A percentile compares a stretch with the other conserved stretches of the same genome.
Evolutionary conservation across 2,888 invertebrate species (phyloP).

Genomic region (Tetramorium bicarinatum): DNA sequence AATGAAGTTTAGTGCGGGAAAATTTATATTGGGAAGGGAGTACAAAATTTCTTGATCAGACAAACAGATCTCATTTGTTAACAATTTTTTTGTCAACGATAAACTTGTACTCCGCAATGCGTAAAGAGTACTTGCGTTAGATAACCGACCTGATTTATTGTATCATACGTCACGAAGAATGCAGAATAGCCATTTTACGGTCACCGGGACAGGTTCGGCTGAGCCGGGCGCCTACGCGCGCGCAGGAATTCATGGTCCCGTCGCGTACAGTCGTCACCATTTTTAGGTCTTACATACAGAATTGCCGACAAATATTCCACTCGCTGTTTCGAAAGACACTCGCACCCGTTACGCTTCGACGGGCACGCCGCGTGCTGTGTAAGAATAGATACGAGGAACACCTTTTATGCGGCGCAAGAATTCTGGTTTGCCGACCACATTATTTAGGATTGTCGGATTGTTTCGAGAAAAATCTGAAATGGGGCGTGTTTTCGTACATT

Average conservation of each 20-base stretch:
- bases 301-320: constrained; percentile 62
- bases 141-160: constrained; percentile 36
- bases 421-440: constrained; percentile 47
- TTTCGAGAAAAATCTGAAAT: neutral
- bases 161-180: constrained; percentile 14
- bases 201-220: constrained; percentile 9
- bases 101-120: neutral
- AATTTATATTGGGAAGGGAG: too few species aligned
- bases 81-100: neutral
- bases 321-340: constrained; percentile 75
- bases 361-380: constrained; percentile 59
- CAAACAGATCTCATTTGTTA: neutral
- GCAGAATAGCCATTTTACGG: constrained; percentile 41
- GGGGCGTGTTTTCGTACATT: neutral
- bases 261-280: constrained; percentile 47
- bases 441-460: constrained; percentile 20
- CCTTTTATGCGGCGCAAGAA: constrained; percentile 56
- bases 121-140: neutral
- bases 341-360: constrained; percentile 72
- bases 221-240: constrained; percentile 30
- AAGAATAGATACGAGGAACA: constrained; percentile 57
- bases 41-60: neutral
- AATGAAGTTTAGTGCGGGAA: neutral
- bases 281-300: constrained; percentile 62
- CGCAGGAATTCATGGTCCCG: constrained; percentile 23